phyloP scores from a whole-genome alignment of 2,888 invertebrate genomes.

The Ochropleura leucogaster region DNA sequence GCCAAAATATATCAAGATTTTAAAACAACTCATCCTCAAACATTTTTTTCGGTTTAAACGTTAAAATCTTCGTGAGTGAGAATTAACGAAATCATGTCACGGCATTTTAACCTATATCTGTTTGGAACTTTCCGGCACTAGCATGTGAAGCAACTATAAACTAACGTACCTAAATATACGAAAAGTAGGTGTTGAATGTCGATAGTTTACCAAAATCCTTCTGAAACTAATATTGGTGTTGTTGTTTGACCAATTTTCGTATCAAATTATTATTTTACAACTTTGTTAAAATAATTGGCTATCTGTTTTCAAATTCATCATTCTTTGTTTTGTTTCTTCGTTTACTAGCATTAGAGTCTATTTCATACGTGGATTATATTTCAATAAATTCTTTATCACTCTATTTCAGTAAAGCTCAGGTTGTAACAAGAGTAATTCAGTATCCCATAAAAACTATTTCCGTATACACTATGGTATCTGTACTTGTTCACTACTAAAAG shows the following conservation, averaged over 20 bases:
- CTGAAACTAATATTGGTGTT: conserved; percentile 13
- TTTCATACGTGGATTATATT: conserved; percentile 4
- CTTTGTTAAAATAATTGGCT: neutral
- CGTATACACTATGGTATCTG: conserved; percentile 37
- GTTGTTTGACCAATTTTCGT: neutral
- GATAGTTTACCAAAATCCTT: conserved; percentile 5
- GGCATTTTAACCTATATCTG: conserved; percentile 50
- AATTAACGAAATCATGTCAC: conserved; percentile 36
- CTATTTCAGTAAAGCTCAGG: conserved; percentile 24
- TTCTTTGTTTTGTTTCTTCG: neutral
- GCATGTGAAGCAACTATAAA: conserved; percentile 43
- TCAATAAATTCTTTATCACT: conserved; percentile 31
- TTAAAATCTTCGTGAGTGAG: conserved; percentile 8
- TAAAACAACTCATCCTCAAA: neutral
- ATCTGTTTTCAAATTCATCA: neutral
- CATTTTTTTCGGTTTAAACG: neutral
- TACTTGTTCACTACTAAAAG: conserved; percentile 50
- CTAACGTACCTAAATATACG: conserved; percentile 37
- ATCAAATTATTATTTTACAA: neutral
- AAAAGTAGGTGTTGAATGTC: conserved; percentile 16
- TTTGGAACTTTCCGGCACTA: conserved; percentile 42
- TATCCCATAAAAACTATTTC: conserved; percentile 45
- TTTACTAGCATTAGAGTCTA: conserved; percentile 3
- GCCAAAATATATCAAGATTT: conserved; percentile 19
- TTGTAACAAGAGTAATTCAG: conserved; percentile 26